These are phyloP conservation scores for Gryllus bimaculatus DNA, from an alignment of 1,140 invertebrate genomes.

Conservation along the genomic window DNA sequence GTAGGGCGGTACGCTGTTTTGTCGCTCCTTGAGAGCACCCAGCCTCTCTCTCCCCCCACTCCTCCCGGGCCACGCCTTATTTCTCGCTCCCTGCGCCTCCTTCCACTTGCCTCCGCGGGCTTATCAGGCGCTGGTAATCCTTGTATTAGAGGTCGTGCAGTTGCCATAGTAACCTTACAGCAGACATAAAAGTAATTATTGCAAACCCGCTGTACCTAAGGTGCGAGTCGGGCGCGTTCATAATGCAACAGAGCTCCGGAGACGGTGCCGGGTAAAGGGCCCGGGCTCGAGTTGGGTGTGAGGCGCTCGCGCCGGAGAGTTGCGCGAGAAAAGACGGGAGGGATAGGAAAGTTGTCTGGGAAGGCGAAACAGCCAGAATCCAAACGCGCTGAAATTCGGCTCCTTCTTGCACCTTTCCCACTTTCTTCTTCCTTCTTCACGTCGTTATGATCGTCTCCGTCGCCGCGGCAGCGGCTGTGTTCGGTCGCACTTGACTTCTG, in stretches of 20 bases:
- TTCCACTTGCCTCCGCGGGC: neutral
- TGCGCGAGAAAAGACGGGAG: too few relatives aligned
- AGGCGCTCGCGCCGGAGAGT: too few relatives aligned
- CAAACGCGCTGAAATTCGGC: too few relatives aligned
- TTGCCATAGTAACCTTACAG: neutral
- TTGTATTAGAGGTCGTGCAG: neutral
- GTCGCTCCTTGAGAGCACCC: too few relatives aligned
- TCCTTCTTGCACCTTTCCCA: neutral
- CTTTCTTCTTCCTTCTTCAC: neutral
- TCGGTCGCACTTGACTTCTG: neutral
- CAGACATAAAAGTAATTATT: slow-evolving; percentile 2
- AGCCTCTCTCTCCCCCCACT: too few relatives aligned
- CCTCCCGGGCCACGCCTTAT: neutral
- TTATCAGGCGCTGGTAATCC: neutral
- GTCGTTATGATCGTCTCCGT: neutral
- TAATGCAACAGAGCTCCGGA: neutral
- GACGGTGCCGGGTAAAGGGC: neutral
- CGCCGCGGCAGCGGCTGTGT: neutral
- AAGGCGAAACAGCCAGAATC: too few relatives aligned
- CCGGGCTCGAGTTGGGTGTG: too few relatives aligned
- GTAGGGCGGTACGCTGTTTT: too few relatives aligned
- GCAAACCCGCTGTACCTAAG: neutral
- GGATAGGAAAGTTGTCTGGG: too few relatives aligned
- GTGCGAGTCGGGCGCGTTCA: neutral
- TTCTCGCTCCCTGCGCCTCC: neutral